These are phyloP conservation scores for Lates calcarifer DNA, from an alignment of 2,113 vertebrate species.

Conservation along the genomic window DNA sequence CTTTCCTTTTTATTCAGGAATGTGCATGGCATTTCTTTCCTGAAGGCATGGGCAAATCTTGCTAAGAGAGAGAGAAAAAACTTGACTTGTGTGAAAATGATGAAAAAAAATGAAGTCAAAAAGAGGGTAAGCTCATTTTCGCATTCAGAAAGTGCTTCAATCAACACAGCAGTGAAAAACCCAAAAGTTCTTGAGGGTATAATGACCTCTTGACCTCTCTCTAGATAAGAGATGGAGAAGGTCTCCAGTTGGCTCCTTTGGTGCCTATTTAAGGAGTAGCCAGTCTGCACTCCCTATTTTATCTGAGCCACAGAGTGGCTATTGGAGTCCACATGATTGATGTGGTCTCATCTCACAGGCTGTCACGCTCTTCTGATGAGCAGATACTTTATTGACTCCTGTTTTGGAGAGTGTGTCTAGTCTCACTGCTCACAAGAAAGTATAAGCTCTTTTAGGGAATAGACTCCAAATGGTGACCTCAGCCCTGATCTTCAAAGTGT, in stretches of 20 bases:
- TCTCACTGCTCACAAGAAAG: slow-evolving; percentile 37
- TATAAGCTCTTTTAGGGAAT: slow-evolving; percentile 51
- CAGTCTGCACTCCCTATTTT: slow-evolving; percentile 53
- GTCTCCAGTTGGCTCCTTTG: slow-evolving; percentile 47
- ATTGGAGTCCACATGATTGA: slow-evolving; percentile 72
- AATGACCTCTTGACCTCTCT: slow-evolving; percentile 52
- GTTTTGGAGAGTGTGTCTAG: slow-evolving; percentile 55
- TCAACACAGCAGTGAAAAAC: slow-evolving; percentile 8
- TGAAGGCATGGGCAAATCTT: background rate
- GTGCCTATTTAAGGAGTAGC: slow-evolving; percentile 58
- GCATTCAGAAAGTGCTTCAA: slow-evolving; percentile 27
- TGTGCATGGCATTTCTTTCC: background rate
- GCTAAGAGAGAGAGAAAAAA: background rate
- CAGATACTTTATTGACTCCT: slow-evolving; percentile 75
- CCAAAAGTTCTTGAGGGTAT: slow-evolving; percentile 21
- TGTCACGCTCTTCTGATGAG: slow-evolving; percentile 71
- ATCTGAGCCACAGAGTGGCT: slow-evolving; percentile 57
- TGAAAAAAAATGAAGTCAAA: background rate
- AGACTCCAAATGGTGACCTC: slow-evolving; percentile 58
- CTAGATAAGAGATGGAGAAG: slow-evolving; percentile 42
- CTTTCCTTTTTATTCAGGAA: slow-evolving; percentile 1
- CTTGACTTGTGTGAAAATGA: background rate
- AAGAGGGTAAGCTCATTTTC: background rate
- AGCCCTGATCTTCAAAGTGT: slow-evolving; percentile 69
- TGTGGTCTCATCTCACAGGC: slow-evolving; percentile 70